Percentiles rank a stretch among this genome's conserved stretches.
These are phyloP conservation scores for Agriopis marginaria DNA, from an alignment of 2,888 invertebrate genomes.

Conservation along the genomic window DNA sequence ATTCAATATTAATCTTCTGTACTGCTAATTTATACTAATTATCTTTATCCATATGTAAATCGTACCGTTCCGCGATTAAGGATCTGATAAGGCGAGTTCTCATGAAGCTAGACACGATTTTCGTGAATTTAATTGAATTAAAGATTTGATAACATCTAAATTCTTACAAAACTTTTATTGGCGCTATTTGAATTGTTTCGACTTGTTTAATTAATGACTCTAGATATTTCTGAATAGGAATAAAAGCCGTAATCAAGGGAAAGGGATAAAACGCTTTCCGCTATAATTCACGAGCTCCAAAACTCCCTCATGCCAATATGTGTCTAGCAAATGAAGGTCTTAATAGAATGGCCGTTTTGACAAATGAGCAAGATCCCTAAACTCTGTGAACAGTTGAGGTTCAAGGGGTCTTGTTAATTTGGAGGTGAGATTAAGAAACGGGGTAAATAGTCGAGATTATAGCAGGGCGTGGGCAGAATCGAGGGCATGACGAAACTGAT, in stretches of 20 bases:
- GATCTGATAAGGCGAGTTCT: conserved; percentile 50
- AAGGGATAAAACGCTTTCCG: conserved; percentile 59
- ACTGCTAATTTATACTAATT: conserved; percentile 43
- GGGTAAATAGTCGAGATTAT: conserved; percentile 65
- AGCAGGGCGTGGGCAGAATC: conserved; percentile 75
- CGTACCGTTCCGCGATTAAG: conserved; percentile 43
- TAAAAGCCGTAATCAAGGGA: conserved; percentile 55
- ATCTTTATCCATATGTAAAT: conserved; percentile 43
- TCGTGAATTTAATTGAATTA: conserved; percentile 48
- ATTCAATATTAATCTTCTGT: conserved; percentile 35
- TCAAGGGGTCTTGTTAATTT: conserved; percentile 52
- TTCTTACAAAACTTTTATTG: conserved; percentile 30
- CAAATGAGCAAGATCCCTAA: conserved; percentile 47
- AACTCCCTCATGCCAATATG: conserved; percentile 38
- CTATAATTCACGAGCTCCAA: conserved; percentile 53
- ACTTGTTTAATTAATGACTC: conserved; percentile 32
- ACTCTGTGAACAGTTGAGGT: conserved; percentile 31
- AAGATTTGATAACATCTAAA: conserved; percentile 49
- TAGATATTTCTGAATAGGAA: conserved; percentile 51
- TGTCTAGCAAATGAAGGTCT: conserved; percentile 42
- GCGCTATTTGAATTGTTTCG: conserved; percentile 12
- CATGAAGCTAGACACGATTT: conserved; percentile 47
- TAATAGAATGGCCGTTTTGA: conserved; percentile 39
- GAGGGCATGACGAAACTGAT: conserved; percentile 82
- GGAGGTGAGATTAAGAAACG: conserved; percentile 75